Base-by-base conservation (phyloP, 23 tunicate genomes). In the Oikopleura dioica region DNA sequence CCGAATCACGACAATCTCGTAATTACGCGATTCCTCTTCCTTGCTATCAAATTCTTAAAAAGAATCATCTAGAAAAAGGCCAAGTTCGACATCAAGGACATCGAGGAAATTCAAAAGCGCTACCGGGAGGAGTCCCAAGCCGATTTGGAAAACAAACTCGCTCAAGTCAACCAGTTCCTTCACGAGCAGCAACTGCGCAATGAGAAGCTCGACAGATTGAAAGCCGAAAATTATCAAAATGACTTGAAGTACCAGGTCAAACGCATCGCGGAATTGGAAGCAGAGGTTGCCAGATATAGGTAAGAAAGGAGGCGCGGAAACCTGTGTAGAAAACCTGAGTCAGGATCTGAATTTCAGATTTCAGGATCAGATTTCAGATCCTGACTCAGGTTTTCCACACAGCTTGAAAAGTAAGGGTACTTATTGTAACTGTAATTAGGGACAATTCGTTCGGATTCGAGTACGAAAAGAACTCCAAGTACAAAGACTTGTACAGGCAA, bases 91-190 rank as follows among this genome's bases (percentile, higher is more conserved):
- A 31, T 23, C 30, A 63, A 63, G 26, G 72, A 63, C 16, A 63
- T 63, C 33, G 72, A 63, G 33, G 72, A 63, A 28, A 63, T 63
- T 63, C 72, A 63, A 31, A 63, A 63, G 26, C 72, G 72, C 30
- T 63, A 63, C 33, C 72, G 26, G 26, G 72, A 63, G 26, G 72
- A 63, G 26, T 23, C 72, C 33, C 72, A 31, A 23, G 5, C 4
- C 4, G 72, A 63, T 2, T 31, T 63, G 33, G 72, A 63, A 63
- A 31, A 63, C 4, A 63, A 63, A 63, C 72, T 63, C 26, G 72
- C 30, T 28, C 72, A 63, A 28, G 72, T 63, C 5, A 12, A 23
- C 2, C 72, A 63, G 26, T 63, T 63, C 26, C 26, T 63, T 12
- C 32, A 23, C 2, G 26, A 63, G 33, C 72, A 63, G 26, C 16